Percentiles rank a stretch among this genome's conserved stretches.
phyloP scores from a whole-genome alignment of 2,797 vertebrate species.

The Loris lydekkerianus region DNA sequence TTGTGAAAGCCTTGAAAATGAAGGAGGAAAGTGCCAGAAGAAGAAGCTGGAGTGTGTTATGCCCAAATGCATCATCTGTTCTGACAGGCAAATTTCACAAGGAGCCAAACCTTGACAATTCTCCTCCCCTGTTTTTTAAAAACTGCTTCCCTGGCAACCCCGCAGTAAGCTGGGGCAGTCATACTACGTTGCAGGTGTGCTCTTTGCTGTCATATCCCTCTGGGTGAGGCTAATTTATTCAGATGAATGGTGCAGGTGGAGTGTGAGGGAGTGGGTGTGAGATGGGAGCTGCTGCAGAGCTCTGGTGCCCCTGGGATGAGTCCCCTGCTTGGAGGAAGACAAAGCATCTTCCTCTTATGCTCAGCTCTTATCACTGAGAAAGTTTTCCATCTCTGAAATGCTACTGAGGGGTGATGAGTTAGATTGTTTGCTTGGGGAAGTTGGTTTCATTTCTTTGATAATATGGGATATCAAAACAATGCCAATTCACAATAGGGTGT shows the following conservation, averaged over 20 bases:
- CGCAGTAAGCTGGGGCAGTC: background rate
- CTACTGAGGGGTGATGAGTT: background rate
- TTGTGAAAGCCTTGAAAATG: conserved; percentile 50
- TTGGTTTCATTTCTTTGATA: conserved; percentile 24
- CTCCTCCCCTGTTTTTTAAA: conserved; percentile 15
- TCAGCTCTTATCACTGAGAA: background rate
- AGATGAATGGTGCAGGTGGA: background rate
- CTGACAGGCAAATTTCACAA: conserved; percentile 76
- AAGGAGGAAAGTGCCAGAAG: conserved; percentile 22
- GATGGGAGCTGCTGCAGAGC: background rate
- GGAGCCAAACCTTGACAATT: conserved; percentile 65
- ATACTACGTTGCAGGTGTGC: background rate
- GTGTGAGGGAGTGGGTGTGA: background rate
- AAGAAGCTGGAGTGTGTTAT: background rate
- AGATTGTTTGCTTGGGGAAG: background rate
- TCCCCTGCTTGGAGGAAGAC: background rate
- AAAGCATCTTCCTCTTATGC: background rate
- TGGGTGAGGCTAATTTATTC: background rate
- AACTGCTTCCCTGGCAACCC: conserved; percentile 51
- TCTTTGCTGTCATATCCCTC: background rate
- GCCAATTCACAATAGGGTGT: background rate
- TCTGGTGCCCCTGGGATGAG: too few species aligned
- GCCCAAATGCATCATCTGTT: conserved; percentile 68
- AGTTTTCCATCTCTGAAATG: background rate
- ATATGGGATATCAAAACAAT: conserved; percentile 4